Percentiles rank a stretch among this genome's conserved stretches.
Evolutionary conservation across 2,888 invertebrate species (phyloP).

Genomic region (Pherbina coryleti): DNA sequence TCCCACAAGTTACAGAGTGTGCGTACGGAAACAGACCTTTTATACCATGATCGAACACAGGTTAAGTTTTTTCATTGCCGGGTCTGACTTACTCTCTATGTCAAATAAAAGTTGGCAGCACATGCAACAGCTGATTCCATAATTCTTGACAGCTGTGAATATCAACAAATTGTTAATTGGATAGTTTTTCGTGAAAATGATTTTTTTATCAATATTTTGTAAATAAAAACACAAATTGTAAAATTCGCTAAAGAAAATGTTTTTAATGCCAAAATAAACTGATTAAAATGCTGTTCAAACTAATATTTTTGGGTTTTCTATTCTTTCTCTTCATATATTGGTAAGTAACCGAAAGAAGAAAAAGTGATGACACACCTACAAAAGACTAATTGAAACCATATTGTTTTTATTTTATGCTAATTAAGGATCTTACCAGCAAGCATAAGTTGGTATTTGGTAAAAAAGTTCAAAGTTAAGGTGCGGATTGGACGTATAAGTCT

Average conservation of each 20-base stretch:
- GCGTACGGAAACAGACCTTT: too few species aligned
- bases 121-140: not conserved
- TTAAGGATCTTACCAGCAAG: conserved; percentile 81
- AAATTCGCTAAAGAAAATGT: not conserved
- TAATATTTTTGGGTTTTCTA: conserved; percentile 56
- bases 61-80: too few species aligned
- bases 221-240: conserved; percentile 19
- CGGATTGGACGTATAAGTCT: conserved; percentile 86
- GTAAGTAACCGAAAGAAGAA: conserved; percentile 52
- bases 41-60: too few species aligned
- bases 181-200: conserved; percentile 5
- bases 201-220: not conserved
- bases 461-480: conserved; percentile 83
- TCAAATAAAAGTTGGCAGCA: not conserved
- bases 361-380: not conserved
- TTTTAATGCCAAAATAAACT: not conserved
- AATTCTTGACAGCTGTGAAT: not conserved
- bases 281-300: conserved; percentile 59
- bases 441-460: conserved; percentile 84
- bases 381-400: not conserved
- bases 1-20: too few species aligned
- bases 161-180: not conserved
- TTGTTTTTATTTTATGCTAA: not conserved
- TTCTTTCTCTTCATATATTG: conserved; percentile 62
- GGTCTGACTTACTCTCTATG: too few species aligned